These are phyloP conservation scores for Notodonta ziczac DNA, from an alignment of 2,888 invertebrate species.

Conservation along the genomic window DNA sequence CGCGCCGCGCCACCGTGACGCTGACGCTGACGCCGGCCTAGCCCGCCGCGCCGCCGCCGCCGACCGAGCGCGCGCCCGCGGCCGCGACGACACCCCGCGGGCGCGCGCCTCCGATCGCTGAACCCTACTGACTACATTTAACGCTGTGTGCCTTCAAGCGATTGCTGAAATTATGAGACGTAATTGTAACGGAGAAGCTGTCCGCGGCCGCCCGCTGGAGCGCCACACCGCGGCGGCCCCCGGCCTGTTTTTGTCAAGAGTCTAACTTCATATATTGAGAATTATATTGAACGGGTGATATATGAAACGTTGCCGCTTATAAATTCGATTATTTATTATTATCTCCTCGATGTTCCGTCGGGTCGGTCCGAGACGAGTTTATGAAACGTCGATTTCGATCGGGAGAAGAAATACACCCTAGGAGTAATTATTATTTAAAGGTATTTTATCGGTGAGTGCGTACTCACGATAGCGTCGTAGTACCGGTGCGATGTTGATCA, in stretches of 20 bases:
- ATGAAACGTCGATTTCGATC: constrained; percentile 83
- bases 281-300: constrained; percentile 85
- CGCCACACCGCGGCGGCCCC: constrained; percentile 73
- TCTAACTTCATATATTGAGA: constrained; percentile 83
- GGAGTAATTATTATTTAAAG: constrained; percentile 79
- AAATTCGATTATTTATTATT: constrained; percentile 80
- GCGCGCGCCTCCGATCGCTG: constrained; percentile 73
- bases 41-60: constrained; percentile 41
- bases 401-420: constrained; percentile 84
- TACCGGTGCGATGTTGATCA: constrained; percentile 80
- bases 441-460: constrained; percentile 74
- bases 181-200: constrained; percentile 79
- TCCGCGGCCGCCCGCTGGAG: constrained; percentile 70
- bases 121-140: constrained; percentile 85
- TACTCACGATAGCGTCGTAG: constrained; percentile 77
- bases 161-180: constrained; percentile 87
- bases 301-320: constrained; percentile 84
- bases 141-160: constrained; percentile 94
- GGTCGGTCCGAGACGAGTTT: constrained; percentile 83
- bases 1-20: constrained; percentile 94
- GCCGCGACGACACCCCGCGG: constrained; percentile 62
- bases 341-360: constrained; percentile 82
- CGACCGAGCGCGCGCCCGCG: constrained; percentile 58
- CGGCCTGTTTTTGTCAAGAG: constrained; percentile 70
- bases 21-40: constrained; percentile 97